Percentiles rank a stretch among this genome's conserved stretches.
phyloP scores from a whole-genome alignment of 1,140 invertebrate species.

The Drosophila paulistorum region DNA sequence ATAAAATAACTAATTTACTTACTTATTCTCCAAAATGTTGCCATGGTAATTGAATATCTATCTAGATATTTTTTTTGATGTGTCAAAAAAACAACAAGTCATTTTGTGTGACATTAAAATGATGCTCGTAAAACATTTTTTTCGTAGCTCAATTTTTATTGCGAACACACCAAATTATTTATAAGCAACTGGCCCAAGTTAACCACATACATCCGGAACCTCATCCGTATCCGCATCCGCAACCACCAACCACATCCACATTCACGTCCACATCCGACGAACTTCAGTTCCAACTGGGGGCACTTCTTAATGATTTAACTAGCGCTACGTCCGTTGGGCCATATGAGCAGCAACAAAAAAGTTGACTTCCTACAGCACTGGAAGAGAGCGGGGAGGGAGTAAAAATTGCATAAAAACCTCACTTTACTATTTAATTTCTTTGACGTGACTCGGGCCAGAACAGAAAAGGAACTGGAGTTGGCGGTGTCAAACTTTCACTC shows the following conservation, averaged over 20 bases:
- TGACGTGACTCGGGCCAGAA: slow-evolving; percentile 53
- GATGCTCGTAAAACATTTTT: slow-evolving; percentile 44
- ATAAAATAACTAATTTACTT: not conserved
- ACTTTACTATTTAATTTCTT: slow-evolving; percentile 71
- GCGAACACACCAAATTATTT: slow-evolving; percentile 46
- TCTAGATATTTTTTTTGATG: not conserved
- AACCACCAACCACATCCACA: not conserved
- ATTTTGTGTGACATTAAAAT: slow-evolving; percentile 42
- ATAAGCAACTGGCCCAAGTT: slow-evolving; percentile 19
- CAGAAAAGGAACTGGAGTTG: slow-evolving; percentile 2
- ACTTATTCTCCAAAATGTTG: not conserved
- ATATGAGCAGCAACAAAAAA: not conserved
- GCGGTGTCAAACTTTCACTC: slow-evolving; percentile 40
- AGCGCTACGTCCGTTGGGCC: slow-evolving; percentile 21
- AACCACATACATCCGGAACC: slow-evolving; percentile 10
- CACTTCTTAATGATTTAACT: slow-evolving; percentile 68
- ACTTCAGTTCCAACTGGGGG: slow-evolving; percentile 13
- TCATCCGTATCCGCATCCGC: slow-evolving; percentile 12
- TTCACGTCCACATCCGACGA: slow-evolving; percentile 15
- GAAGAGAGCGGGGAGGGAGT: not conserved
- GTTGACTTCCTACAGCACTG: not conserved
- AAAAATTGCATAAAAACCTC: slow-evolving; percentile 51
- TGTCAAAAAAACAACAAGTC: slow-evolving; percentile 11
- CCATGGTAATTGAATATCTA: not conserved
- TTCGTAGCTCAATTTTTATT: slow-evolving; percentile 36